Evolutionary conservation across 2,113 vertebrate genomes (phyloP).

Genomic region (Centropus unirufus): DNA sequence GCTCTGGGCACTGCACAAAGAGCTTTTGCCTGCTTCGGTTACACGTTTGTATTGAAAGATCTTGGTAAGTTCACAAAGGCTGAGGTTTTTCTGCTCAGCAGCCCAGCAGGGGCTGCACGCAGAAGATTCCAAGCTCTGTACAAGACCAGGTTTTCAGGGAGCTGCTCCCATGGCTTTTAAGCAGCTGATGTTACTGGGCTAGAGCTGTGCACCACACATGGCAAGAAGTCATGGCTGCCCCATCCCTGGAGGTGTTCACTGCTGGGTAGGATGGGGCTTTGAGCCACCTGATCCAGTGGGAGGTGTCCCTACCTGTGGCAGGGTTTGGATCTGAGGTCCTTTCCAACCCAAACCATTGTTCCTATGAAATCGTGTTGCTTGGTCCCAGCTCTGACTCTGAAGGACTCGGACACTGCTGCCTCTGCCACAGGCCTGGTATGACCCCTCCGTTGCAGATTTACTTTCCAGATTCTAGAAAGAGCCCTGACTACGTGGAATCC

Average conservation of each 20-base stretch:
- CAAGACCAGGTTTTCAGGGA: neutral
- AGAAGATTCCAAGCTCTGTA: neutral
- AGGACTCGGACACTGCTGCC: neutral
- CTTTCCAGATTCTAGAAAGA: neutral
- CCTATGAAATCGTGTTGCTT: neutral
- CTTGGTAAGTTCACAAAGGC: neutral
- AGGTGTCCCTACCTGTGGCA: too few species aligned
- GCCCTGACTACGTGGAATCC: neutral
- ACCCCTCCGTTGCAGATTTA: neutral
- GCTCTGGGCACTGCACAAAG: neutral
- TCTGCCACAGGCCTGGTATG: neutral
- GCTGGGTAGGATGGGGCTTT: too few species aligned
- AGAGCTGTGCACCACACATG: accelerated
- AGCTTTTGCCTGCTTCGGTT: neutral
- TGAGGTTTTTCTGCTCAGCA: neutral
- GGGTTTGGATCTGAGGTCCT: too few species aligned
- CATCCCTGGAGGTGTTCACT: too few species aligned
- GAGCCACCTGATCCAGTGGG: too few species aligned
- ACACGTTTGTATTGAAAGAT: neutral
- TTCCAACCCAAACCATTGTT: too few species aligned
- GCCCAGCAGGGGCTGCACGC: neutral
- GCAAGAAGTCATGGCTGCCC: neutral
- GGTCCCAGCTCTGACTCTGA: neutral
- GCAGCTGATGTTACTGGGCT: neutral
- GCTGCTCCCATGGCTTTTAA: neutral